Evolutionary conservation across 1,140 invertebrate species (phyloP).

Genomic region (Hormaphis cornu): DNA sequence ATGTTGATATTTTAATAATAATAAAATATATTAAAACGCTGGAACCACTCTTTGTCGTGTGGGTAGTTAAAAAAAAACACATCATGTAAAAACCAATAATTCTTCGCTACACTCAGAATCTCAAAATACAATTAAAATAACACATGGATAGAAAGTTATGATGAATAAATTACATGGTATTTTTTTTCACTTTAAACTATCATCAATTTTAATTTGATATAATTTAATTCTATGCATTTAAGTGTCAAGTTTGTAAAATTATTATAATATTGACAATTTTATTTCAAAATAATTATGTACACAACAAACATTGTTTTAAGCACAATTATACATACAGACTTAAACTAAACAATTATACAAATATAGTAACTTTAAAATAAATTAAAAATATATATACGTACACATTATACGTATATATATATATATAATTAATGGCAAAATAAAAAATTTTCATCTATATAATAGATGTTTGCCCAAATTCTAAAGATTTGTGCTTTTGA

Average conservation of each 20-base stretch:
- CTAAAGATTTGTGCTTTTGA: conserved; percentile 20
- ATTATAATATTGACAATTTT: conserved; percentile 27
- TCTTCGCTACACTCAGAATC: too few species aligned
- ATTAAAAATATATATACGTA: conserved; percentile 5
- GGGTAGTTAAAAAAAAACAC: too few species aligned
- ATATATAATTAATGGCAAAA: conserved; percentile 25
- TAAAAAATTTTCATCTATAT: conserved; percentile 20
- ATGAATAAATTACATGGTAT: too few species aligned
- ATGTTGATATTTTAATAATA: too few species aligned
- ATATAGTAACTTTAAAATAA: conserved; percentile 28
- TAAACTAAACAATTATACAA: conserved; percentile 30
- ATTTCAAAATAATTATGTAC: conserved; percentile 27
- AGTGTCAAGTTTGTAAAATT: conserved; percentile 9
- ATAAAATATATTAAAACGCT: too few species aligned
- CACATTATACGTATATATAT: neutral
- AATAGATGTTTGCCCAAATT: conserved; percentile 20
- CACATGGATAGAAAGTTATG: too few species aligned
- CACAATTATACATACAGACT: conserved; percentile 27
- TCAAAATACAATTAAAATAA: too few species aligned
- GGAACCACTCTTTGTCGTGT: too few species aligned
- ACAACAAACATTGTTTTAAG: conserved; percentile 24
- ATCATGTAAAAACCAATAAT: too few species aligned
- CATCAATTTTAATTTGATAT: neutral
- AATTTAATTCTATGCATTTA: neutral
- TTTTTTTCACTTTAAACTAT: neutral